phyloP scores from a whole-genome alignment of 1,140 invertebrate species.

The Brachystomella parvula region DNA sequence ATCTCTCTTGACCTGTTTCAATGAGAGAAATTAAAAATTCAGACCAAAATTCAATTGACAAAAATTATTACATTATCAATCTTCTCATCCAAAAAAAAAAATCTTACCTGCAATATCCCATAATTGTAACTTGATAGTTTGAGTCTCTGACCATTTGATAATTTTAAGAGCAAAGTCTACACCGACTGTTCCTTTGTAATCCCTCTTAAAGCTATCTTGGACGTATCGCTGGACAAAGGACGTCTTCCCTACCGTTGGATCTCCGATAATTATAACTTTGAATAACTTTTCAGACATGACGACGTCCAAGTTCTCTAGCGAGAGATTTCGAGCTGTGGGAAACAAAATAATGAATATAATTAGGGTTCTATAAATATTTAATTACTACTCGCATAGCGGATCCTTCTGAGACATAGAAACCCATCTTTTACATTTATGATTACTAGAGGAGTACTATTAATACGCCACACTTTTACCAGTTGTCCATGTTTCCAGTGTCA shows the following conservation, averaged over 20 bases:
- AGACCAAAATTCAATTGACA: neutral
- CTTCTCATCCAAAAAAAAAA: conserved; percentile 13
- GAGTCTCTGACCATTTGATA: conserved; percentile 50
- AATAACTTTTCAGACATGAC: conserved; percentile 45
- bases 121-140: conserved; percentile 52
- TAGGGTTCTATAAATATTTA: neutral
- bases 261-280: conserved; percentile 51
- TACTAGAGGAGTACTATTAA: neutral
- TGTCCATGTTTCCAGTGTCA: too few species aligned
- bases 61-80: too few species aligned
- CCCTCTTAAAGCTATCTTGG: conserved; percentile 45
- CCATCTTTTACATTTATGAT: neutral
- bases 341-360: neutral
- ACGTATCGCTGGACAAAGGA: conserved; percentile 50
- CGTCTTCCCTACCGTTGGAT: conserved; percentile 50
- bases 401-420: neutral
- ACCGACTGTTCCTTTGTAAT: conserved; percentile 51
- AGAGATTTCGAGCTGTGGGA: too few species aligned
- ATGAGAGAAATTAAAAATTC: conserved; percentile 5
- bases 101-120: conserved; percentile 52
- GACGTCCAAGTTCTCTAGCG: too few species aligned
- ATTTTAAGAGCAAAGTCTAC: conserved; percentile 57
- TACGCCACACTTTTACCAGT: neutral
- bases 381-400: neutral
- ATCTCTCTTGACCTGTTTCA: conserved; percentile 52